Evolutionary conservation across 2,888 invertebrate species (phyloP), one percentile per base, ranked within the genome.

Genomic region (Agrilus mali): DNA sequence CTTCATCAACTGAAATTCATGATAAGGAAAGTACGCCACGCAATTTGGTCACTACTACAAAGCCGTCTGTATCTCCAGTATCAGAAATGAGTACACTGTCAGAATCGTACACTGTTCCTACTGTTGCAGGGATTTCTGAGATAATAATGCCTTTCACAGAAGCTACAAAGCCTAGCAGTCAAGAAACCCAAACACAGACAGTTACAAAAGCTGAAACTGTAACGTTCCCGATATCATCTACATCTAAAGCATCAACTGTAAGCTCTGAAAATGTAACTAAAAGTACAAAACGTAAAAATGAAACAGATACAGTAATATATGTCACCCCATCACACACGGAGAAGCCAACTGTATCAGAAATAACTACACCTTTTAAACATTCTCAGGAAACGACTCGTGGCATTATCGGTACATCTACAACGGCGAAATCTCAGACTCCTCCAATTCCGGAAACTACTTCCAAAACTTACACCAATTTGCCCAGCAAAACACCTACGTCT

Each of bases 361-460:
- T 12, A 32, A 15, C 38, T 33, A 44, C 42, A 14, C 35, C 42
- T 14, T 44, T 42, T 22, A 44, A 16, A 43, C 36, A 12, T 13
- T 17, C 20, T 10, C 14, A 22, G 27, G 33, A 10, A 17, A 33
- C 13, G 10, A 37, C 7, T 15, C 8, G 4, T 12, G 44, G 44
- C 42, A 31, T 37, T 32, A 41, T 36, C 13, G 34, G 13, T 5
- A 36, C 34, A 33, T n/a, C 27, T 13, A 39, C 47, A 34, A 31
- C 33, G 36, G n/a, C 32, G 8, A 36, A 36, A 46, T 17, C 34
- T 17, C 32, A 40, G 34, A 31, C 38, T 35, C 8, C 38, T 39
- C 31, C 45, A 36, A 53, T 69, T 67, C 31, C 66, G 49, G 67
- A 66, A 56, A 61, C 67, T 47, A 67, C 68, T 38, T 10, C 61